Percentiles rank a stretch among this genome's conserved stretches.
phyloP scores from a whole-genome alignment of 2,797 vertebrate genomes.

The Pseudochromis fuscus region DNA sequence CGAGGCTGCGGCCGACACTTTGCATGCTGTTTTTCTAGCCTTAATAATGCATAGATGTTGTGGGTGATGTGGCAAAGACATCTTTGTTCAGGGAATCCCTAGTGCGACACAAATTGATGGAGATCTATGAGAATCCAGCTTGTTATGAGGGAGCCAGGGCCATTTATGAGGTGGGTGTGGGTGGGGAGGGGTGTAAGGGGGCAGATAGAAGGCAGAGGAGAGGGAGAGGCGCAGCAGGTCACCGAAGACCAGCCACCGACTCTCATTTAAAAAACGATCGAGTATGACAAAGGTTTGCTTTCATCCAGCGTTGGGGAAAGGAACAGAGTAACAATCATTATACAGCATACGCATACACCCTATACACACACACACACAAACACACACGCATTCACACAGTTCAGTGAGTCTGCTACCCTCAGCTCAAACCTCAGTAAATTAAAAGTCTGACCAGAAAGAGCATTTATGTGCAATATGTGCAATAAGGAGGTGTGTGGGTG shows the following conservation, averaged over 20 bases:
- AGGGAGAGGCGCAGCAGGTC: slow-evolving; percentile 76
- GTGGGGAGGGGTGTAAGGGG: slow-evolving; percentile 48
- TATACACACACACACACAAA: slow-evolving; percentile 21
- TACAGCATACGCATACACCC: slow-evolving; percentile 62
- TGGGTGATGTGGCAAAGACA: slow-evolving; percentile 74
- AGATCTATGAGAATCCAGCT: slow-evolving; percentile 82
- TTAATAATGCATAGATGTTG: slow-evolving; percentile 85
- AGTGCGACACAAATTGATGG: slow-evolving; percentile 83
- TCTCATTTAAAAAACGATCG: slow-evolving; percentile 80
- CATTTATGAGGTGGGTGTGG: slow-evolving; percentile 69
- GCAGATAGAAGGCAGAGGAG: slow-evolving; percentile 63
- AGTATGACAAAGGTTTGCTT: slow-evolving; percentile 80
- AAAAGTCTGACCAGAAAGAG: slow-evolving; percentile 77
- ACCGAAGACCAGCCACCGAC: slow-evolving; percentile 69
- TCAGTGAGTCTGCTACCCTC: slow-evolving; percentile 73
- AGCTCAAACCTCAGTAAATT: slow-evolving; percentile 77
- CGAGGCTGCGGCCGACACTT: slow-evolving; percentile 72
- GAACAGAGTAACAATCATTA: slow-evolving; percentile 78
- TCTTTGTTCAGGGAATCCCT: slow-evolving; percentile 83
- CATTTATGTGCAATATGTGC: slow-evolving; percentile 76
- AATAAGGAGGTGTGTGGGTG: slow-evolving; percentile 76
- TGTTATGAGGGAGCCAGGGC: slow-evolving; percentile 74
- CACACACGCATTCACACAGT: slow-evolving; percentile 45
- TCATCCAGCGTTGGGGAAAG: slow-evolving; percentile 70
- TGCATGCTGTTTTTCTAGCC: slow-evolving; percentile 74